Base-by-base conservation (phyloP, 2,113 vertebrate genomes). In the Sander lucioperca region DNA sequence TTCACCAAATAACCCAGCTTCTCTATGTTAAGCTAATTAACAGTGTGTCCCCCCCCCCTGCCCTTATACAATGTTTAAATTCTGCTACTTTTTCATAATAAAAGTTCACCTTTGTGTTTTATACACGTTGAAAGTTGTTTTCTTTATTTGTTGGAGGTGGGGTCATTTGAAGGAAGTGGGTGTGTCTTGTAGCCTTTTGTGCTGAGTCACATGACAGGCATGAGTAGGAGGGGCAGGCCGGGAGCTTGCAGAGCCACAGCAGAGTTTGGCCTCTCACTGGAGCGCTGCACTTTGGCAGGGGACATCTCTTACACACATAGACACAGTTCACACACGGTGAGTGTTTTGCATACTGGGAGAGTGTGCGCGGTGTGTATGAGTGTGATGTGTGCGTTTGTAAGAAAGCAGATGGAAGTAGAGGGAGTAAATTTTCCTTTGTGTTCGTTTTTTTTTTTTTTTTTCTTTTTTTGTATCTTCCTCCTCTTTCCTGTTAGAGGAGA, bases 221-320 rank as follows among this genome's bases (percentile, higher is more conserved):
- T 57, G 86, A 76, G 88, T 86, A 86, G 93, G 92, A 85, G 85
- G 90, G 87, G 72, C 79, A 61, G 74, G 61, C 85, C 33, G 84
- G 56, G 85, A 81, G 86, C 83, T 85, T 79, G 80, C 83, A 87
- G 80, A 85, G 89, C 77, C 77, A 79, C 84, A 71, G 87, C 87
- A 82, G 91, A 91, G 86, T 90, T 89, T 76, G 91, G 91, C 91
- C 94, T 91, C 89, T 91, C 87, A 91, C 88, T 84, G 80, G 79
- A 89, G 81, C 27, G 48, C 85, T 88, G 88, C 78, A 73, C 90
- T 90, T 87, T 91, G 73, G 79, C 84, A 81, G 80, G 76, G 85
- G 88, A 90, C 82, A n/a, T 79, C 80, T 84, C 54, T 13, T 25
- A 77, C 77, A 64, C 73, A 77, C 84, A 59, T 14, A 74, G 70